Evolutionary conservation across 2,797 vertebrate species (phyloP).

Genomic region (Peromyscus melanophrys): DNA sequence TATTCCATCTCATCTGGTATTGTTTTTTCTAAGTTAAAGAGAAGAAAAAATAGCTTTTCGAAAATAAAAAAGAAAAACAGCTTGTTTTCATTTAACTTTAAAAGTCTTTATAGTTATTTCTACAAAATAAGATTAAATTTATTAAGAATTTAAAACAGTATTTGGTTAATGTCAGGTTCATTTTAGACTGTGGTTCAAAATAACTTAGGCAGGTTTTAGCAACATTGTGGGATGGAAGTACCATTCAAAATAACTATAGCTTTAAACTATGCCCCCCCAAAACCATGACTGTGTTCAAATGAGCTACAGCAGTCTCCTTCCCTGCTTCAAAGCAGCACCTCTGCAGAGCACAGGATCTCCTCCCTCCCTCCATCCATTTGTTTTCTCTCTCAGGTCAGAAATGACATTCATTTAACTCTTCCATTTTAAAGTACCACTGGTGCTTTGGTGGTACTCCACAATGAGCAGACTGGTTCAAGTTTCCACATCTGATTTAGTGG

Average conservation of each 20-base stretch:
- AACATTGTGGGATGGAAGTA: not conserved
- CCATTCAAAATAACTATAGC: conserved; percentile 14
- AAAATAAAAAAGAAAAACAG: conserved; percentile 40
- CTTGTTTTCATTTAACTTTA: conserved; percentile 42
- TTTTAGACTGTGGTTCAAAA: conserved; percentile 64
- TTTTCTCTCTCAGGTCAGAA: not conserved
- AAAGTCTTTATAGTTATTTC: conserved; percentile 43
- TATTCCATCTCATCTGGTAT: conserved; percentile 44
- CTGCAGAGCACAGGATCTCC: not conserved
- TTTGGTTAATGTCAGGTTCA: conserved; percentile 54
- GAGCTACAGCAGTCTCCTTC: not conserved
- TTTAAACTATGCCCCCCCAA: not conserved
- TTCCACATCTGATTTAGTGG: conserved; percentile 4
- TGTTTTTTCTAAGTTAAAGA: conserved; percentile 39
- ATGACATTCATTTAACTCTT: conserved; percentile 45
- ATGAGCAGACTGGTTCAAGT: not conserved
- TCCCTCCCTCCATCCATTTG: not conserved
- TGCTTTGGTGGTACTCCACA: conserved; percentile 24
- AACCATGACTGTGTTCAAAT: not conserved
- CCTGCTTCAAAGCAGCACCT: not conserved
- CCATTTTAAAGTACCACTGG: not conserved
- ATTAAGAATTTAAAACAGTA: conserved; percentile 66
- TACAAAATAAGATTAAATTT: conserved; percentile 43
- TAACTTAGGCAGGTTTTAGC: conserved; percentile 52
- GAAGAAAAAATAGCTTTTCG: conserved; percentile 54